A percentile compares a stretch with the other conserved stretches of the same genome.
Conservation (phyloP, 2,888 invertebrate genomes). For the Myopa testacea region DNA sequence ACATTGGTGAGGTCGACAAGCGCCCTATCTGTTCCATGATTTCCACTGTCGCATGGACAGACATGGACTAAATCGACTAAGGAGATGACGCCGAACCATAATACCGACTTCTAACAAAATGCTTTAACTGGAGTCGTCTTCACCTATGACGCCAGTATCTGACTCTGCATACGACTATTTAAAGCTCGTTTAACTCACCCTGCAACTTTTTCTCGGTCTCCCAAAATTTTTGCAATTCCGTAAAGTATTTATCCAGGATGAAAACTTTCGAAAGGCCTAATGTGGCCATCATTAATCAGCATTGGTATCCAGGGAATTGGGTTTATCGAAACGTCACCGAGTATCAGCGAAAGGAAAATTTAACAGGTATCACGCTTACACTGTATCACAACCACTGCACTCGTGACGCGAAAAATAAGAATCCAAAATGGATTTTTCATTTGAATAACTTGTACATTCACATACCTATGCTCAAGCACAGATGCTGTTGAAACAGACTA, state of each 20-base stretch:
- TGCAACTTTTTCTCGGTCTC: constrained; percentile 95
- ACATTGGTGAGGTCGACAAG: no score
- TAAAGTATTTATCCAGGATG: constrained; percentile 97
- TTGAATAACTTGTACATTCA: neutral
- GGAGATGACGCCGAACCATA: no score
- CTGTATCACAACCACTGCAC: neutral
- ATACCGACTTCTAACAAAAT: no score
- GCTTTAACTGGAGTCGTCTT: no score
- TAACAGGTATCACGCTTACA: neutral
- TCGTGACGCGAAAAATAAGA: neutral
- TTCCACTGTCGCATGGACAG: no score
- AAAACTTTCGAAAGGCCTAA: constrained; percentile 96
- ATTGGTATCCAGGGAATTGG: constrained; percentile 57
- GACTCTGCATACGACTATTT: no score
- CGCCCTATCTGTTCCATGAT: no score
- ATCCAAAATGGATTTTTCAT: constrained; percentile 9
- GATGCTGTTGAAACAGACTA: no score
- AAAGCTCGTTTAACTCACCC: constrained; percentile 75
- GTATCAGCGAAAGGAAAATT: neutral
- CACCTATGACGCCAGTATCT: no score
- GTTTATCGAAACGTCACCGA: constrained; percentile 49
- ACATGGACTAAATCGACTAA: no score
- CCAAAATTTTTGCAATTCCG: constrained; percentile 96
- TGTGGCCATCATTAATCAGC: constrained; percentile 82
- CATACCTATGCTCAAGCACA: neutral